Base-by-base conservation (phyloP, 2,888 invertebrate species). In the Kryphioiulus occultus region DNA sequence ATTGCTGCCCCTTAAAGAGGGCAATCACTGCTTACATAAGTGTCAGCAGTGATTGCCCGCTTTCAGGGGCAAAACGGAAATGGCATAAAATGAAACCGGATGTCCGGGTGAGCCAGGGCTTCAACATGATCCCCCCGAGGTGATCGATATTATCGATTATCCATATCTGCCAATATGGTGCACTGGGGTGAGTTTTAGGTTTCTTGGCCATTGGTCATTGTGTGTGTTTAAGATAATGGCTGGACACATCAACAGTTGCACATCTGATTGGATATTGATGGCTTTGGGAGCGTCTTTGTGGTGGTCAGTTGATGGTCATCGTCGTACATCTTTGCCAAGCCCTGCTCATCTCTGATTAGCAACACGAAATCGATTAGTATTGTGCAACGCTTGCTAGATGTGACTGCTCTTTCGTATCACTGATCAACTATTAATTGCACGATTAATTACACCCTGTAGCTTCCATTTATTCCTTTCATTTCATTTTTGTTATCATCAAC, bases 111-210 rank as follows among this genome's bases (percentile, higher is more conserved):
- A 3, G 39, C 39, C 53, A 59, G 7, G n/a, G 19, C 10, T n/a
- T n/a, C 53, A n/a, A 59, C 19, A 0, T n/a, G n/a, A n/a, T 5
- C 7, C 3, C n/a, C 19, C 19, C n/a, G n/a, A 59, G n/a, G 19
- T n/a, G n/a, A 59, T 59, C 53, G 53, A 59, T 59, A n/a, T 59
- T 59, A 59, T 59, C 53, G 53, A 59, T 59, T 59, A n/a, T 59
- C 53, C 2, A n/a, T 59, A 59, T 59, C n/a, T 7, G 19, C 53
- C 3, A 47, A 47, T 47, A 47, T 47, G 47, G 47, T 42, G 42
- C 42, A 47, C 47, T 47, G 39, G 39, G 5, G 39, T 39, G 15
- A 59, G 53, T 59, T 59, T 59, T 59, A n/a, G 53, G 53, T 59
- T 59, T 59, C 53, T 5, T 59, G n/a, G 39, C 17, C n/a, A n/a